phyloP scores from a whole-genome alignment of 2,888 invertebrate genomes.

The Eumacrocentrus americanus region DNA sequence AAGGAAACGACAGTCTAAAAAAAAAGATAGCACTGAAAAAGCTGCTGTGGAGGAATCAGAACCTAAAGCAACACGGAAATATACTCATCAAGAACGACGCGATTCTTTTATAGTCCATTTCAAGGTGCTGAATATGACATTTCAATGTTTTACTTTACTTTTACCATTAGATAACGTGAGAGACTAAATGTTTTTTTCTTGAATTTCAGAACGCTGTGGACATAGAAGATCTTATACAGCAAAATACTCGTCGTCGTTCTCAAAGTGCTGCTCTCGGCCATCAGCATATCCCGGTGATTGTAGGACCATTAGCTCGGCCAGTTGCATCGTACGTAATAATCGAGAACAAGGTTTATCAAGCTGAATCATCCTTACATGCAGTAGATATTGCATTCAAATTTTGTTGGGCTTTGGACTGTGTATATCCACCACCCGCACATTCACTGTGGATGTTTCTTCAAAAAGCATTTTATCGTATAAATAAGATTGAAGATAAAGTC shows the following conservation, averaged over 20 bases:
- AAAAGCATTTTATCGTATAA: constrained; percentile 19
- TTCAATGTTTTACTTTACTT: no score
- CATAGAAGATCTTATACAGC: background rate
- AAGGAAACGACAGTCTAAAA: background rate
- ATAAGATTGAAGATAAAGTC: background rate
- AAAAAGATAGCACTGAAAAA: background rate
- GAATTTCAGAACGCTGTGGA: background rate
- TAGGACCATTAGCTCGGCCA: constrained; percentile 11
- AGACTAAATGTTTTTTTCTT: no score
- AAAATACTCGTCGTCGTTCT: background rate
- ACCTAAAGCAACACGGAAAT: background rate
- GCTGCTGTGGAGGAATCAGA: background rate
- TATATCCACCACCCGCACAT: constrained; percentile 10
- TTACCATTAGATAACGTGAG: no score
- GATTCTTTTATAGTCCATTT: background rate
- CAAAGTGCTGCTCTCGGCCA: background rate
- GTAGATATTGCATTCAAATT: constrained; percentile 22
- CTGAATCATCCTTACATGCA: constrained; percentile 8
- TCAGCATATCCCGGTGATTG: constrained; percentile 16
- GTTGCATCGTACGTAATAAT: background rate
- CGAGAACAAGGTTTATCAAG: background rate
- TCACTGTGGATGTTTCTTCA: constrained; percentile 26
- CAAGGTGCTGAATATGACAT: background rate
- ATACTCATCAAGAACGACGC: background rate
- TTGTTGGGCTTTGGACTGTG: constrained; percentile 20